These are phyloP conservation scores for Arremon aurantiirostris DNA, from an alignment of 2,797 vertebrate genomes.

Conservation along the genomic window DNA sequence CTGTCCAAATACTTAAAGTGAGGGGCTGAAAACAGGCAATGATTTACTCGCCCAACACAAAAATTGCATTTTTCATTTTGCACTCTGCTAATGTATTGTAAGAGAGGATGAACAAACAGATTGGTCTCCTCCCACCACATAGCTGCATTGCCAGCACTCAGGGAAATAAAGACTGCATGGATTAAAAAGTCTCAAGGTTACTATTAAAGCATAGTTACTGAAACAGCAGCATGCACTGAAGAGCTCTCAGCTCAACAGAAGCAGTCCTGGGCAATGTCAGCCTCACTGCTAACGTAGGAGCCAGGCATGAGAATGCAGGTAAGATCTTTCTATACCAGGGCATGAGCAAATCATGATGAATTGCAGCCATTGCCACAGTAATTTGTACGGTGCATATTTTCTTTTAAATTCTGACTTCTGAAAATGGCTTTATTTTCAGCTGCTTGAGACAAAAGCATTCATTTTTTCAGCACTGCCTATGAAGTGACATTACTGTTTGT, in stretches of 20 bases:
- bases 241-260: constrained; percentile 1
- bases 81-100: not conserved
- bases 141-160: constrained; percentile 31
- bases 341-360: not conserved
- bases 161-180: constrained; percentile 36
- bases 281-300: constrained; percentile 3
- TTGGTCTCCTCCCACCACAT: constrained; percentile 60
- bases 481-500: not conserved
- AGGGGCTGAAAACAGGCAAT: not conserved
- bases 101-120: constrained; percentile 51
- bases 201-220: constrained; percentile 4
- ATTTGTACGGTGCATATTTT: not conserved
- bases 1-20: not conserved
- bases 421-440: not conserved
- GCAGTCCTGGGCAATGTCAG: constrained; percentile 12
- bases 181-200: constrained; percentile 49
- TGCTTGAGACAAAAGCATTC: not conserved
- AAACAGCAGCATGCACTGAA: constrained; percentile 3
- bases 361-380: not conserved
- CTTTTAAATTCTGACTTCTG: not conserved
- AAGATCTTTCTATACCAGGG: constrained; percentile 26
- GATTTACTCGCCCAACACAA: not conserved
- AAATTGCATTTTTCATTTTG: not conserved
- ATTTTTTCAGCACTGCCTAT: not conserved
- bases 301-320: constrained; percentile 31